A percentile compares a stretch with the other conserved stretches of the same genome.
These are phyloP conservation scores for Aphidius gifuensis DNA, from an alignment of 1,140 invertebrate genomes.

Conservation along the genomic window DNA sequence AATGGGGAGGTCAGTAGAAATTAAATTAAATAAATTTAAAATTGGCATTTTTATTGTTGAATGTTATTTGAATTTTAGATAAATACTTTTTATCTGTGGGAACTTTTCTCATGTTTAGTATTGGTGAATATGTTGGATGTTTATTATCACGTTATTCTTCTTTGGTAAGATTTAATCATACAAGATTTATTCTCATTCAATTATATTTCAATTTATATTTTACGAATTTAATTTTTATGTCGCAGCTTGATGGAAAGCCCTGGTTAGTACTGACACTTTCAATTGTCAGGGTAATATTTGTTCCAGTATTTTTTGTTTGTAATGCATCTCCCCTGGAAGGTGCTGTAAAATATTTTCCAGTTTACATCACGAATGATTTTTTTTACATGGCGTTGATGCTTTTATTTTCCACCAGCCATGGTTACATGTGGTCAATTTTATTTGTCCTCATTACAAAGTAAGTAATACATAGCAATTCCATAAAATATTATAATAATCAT, in stretches of 20 bases:
- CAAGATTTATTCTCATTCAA: neutral
- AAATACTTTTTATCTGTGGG: constrained; percentile 86
- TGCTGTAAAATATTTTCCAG: constrained; percentile 71
- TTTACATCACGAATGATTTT: constrained; percentile 76
- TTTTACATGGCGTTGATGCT: constrained; percentile 81
- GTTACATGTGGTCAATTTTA: constrained; percentile 82
- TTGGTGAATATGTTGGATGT: constrained; percentile 82
- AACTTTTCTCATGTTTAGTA: constrained; percentile 86
- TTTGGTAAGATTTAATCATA: constrained; percentile 61
- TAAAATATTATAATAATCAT: no score
- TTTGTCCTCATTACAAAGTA: constrained; percentile 85
- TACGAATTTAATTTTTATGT: constrained; percentile 31
- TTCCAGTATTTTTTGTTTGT: constrained; percentile 84
- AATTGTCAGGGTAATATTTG: constrained; percentile 66
- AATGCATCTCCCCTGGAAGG: constrained; percentile 63
- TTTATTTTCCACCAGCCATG: constrained; percentile 81
- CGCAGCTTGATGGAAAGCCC: constrained; percentile 65
- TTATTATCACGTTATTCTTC: constrained; percentile 69
- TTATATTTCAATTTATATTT: neutral
- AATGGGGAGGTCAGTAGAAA: no score
- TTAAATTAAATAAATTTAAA: no score
- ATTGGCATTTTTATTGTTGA: no score
- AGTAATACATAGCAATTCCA: constrained; percentile 43
- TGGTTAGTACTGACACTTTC: constrained; percentile 65
- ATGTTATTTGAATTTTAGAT: constrained; percentile 59